Evolutionary conservation across 2,888 invertebrate genomes (phyloP).

Genomic region (Drosophila suboccidentalis): DNA sequence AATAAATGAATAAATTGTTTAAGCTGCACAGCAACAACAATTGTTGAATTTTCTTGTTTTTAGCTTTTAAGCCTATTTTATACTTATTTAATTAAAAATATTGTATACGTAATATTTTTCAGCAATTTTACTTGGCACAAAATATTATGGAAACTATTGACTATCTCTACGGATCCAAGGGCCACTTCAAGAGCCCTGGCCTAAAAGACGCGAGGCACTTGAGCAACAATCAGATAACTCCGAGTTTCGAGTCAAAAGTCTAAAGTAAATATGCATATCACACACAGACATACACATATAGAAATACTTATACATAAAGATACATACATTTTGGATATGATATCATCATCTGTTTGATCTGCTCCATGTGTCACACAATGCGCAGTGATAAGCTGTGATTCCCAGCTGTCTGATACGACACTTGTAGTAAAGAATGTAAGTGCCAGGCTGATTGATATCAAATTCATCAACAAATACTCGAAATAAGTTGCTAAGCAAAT

Average conservation of each 20-base stretch:
- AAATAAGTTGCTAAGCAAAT: too few species aligned
- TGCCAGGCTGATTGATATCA: neutral
- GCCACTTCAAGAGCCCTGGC: constrained; percentile 44
- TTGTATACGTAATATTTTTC: constrained; percentile 27
- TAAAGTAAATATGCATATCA: constrained; percentile 32
- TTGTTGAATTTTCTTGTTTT: constrained; percentile 11
- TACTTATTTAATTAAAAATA: constrained; percentile 45
- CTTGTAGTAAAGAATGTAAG: neutral
- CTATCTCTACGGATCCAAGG: constrained; percentile 37
- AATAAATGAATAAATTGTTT: constrained; percentile 35
- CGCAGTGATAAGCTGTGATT: constrained; percentile 4
- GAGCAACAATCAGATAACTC: constrained; percentile 46
- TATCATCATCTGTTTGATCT: constrained; percentile 24
- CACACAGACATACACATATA: neutral
- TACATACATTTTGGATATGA: constrained; percentile 12
- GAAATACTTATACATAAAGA: neutral
- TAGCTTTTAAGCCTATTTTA: constrained; percentile 4
- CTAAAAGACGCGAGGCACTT: constrained; percentile 37
- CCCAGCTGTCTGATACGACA: constrained; percentile 11
- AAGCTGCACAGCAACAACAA: constrained; percentile 3
- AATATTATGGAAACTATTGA: constrained; percentile 11
- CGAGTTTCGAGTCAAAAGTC: constrained; percentile 28
- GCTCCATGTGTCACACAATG: constrained; percentile 8
- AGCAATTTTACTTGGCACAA: constrained; percentile 10
- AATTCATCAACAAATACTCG: neutral